Percentiles rank a stretch among this genome's conserved stretches.
Evolutionary conservation across 2,888 invertebrate species (phyloP).

Genomic region (Himalopsyche anomala): DNA sequence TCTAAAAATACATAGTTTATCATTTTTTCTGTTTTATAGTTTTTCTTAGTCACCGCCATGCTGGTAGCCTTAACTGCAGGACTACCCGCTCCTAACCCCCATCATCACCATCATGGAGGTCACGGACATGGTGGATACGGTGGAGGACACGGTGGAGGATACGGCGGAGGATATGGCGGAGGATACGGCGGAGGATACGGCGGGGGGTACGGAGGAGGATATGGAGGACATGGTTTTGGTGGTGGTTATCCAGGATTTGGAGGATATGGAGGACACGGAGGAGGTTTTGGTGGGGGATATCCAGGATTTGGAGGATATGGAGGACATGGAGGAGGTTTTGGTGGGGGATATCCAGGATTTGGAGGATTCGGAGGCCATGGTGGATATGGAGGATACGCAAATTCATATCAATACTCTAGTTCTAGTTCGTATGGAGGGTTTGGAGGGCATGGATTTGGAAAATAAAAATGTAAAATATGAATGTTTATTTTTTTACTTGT

Average conservation of each 20-base stretch:
- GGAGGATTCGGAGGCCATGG: background rate
- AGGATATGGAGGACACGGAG: background rate
- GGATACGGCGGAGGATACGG: conserved; percentile 28
- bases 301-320: conserved; percentile 4
- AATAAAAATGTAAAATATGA: no score
- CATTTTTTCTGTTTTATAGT: background rate
- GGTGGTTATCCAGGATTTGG: no score
- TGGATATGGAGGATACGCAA: background rate
- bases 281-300: background rate
- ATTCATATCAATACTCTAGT: no score
- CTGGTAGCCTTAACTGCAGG: background rate
- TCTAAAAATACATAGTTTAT: no score
- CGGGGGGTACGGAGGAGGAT: conserved; percentile 7
- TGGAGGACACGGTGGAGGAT: background rate
- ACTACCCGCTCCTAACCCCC: background rate
- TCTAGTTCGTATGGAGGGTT: no score
- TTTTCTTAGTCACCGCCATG: background rate
- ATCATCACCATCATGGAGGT: background rate
- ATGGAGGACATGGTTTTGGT: background rate
- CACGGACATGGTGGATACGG: background rate
- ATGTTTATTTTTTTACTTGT: no score
- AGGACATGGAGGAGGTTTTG: background rate
- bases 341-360: background rate
- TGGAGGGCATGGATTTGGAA: no score
- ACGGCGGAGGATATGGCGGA: conserved; percentile 38